Evolutionary conservation across 2,888 invertebrate species (phyloP), one percentile per base, ranked within the genome.

Genomic region (Meiosimyza platycephala): DNA sequence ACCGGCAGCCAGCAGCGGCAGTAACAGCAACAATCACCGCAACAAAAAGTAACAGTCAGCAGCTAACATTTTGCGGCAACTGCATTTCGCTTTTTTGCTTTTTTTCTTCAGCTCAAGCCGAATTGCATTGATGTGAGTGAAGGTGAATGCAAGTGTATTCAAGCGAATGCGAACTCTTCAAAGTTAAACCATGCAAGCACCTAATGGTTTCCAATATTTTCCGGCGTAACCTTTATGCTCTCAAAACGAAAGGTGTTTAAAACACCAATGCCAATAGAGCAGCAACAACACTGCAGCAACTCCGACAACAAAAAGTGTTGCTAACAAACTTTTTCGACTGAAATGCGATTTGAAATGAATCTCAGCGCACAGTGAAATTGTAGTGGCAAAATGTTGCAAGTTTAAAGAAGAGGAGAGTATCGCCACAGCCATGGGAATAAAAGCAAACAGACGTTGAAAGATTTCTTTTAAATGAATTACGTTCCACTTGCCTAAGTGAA

Each of bases 1-100:
- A 75, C 76, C 74, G 76, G 76, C 80, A 75, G 73, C 63, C 64
- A 62, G 16, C 63, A 72, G 11, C 76, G 67, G 60, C 72, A 63
- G 12, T 16, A 67, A 48, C 50, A 22, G 48, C 71, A 69, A n/a
- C 68, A 50, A 22, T 28, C 16, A 16, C 63, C 22, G 50, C 68
- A 50, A 51, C 51, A 62, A 71, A 64, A 54, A 55, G 40, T 15
- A 48, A 7, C 33, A 33, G 16, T n/a, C 18, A 47, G 16, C 18
- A 11, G 40, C 40, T 9, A n/a, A n/a, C 54, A 15, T 18, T 33
- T 59, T 50, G 71, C 48, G n/a, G 55, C 64, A 63, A 71, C 57
- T 59, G 65, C 65, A 62, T 70, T 70, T 70, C 70, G 62, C 57
- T 11, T 33, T 47, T 54, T 18, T 54, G n/a, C 18, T 12, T 54